Evolutionary conservation across 2,797 vertebrate species (phyloP).

Genomic region (Remorina albescens): DNA sequence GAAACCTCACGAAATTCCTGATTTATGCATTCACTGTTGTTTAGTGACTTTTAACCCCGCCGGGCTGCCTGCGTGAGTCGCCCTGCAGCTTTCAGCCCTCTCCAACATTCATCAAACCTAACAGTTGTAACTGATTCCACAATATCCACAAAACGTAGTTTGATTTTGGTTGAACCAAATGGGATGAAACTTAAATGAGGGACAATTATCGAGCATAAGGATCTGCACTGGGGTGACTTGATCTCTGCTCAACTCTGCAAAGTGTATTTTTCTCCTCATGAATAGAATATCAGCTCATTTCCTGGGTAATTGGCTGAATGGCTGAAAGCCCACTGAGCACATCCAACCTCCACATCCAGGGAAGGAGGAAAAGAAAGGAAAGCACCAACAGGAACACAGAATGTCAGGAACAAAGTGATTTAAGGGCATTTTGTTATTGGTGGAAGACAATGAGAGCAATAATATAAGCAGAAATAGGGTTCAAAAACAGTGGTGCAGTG

Average conservation of each 20-base stretch:
- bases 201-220: constrained; percentile 54
- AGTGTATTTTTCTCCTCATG: constrained; percentile 71
- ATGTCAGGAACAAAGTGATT: constrained; percentile 4
- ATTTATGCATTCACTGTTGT: constrained; percentile 38
- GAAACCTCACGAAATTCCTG: constrained; percentile 5
- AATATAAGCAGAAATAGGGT: no score
- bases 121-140: not conserved
- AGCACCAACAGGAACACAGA: not conserved
- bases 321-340: constrained; percentile 36
- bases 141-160: constrained; percentile 16
- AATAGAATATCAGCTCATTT: constrained; percentile 76
- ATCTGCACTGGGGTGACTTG: constrained; percentile 44
- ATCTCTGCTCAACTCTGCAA: constrained; percentile 55
- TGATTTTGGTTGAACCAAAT: constrained; percentile 54
- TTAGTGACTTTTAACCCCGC: constrained; percentile 36
- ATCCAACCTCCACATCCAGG: constrained; percentile 28
- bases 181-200: constrained; percentile 72
- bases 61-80: not conserved
- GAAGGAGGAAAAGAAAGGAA: constrained; percentile 3
- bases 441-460: not conserved
- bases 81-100: constrained; percentile 15
- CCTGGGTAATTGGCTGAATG: constrained; percentile 69
- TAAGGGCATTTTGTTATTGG: not conserved
- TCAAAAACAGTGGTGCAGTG: no score
- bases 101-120: constrained; percentile 52